A percentile compares a stretch with the other conserved stretches of the same genome.
Evolutionary conservation across 2,797 vertebrate genomes (phyloP).

Genomic region (Trachops cirrhosus): DNA sequence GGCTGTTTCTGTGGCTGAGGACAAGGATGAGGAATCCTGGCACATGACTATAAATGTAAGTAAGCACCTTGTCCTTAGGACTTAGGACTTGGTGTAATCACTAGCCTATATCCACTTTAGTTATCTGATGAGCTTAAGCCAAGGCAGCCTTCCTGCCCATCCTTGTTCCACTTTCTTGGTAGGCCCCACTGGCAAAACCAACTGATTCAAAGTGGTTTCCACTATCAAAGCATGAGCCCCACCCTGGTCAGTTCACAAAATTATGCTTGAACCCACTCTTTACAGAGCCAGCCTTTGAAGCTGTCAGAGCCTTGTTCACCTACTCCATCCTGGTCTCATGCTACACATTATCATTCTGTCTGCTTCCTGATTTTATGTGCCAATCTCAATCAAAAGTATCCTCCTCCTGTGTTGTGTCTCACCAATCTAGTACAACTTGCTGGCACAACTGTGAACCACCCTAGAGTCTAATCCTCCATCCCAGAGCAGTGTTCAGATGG

Average conservation of each 20-base stretch:
- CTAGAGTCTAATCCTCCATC: background rate
- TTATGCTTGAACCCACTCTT: background rate
- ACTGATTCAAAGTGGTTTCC: background rate
- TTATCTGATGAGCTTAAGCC: slow-evolving; percentile 82
- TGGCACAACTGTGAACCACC: background rate
- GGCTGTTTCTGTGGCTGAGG: slow-evolving; percentile 78
- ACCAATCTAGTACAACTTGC: slow-evolving; percentile 77
- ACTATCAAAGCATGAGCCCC: background rate
- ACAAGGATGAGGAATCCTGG: slow-evolving; percentile 63
- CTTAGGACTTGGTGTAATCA: slow-evolving; percentile 82
- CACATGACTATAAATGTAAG: slow-evolving; percentile 73
- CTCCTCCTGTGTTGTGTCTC: slow-evolving; percentile 47
- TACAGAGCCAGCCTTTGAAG: background rate
- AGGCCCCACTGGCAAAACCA: background rate
- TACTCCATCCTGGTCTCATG: background rate
- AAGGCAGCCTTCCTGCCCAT: slow-evolving; percentile 69
- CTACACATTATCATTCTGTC: background rate
- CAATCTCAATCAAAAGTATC: slow-evolving; percentile 80
- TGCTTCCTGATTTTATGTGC: slow-evolving; percentile 74
- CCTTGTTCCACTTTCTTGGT: slow-evolving; percentile 70
- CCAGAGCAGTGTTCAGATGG: background rate
- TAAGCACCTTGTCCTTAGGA: slow-evolving; percentile 74
- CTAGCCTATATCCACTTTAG: slow-evolving; percentile 90
- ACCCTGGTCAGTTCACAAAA: background rate
- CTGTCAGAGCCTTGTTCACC: background rate